Conservation (phyloP, 1,140 invertebrate species). For the Anastrepha obliqua region DNA sequence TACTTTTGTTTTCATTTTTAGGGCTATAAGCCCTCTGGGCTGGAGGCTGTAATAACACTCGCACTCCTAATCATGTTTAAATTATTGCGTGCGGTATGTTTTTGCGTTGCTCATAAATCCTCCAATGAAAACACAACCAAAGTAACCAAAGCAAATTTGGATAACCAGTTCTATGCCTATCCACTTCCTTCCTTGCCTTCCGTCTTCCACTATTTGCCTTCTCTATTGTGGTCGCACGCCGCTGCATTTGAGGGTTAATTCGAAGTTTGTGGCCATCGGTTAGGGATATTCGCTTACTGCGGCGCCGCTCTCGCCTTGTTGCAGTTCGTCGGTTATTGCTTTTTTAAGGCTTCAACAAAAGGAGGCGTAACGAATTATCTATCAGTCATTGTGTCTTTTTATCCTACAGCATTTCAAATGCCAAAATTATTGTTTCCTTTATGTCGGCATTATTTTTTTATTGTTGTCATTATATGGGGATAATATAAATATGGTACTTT, state of each 20-base stretch:
- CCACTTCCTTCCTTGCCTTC: neutral
- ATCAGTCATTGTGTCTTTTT: conserved; percentile 68
- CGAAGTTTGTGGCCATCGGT: neutral
- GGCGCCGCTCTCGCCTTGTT: conserved; percentile 13
- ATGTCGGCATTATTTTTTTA: conserved; percentile 43
- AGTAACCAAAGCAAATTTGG: conserved; percentile 62
- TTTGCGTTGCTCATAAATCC: conserved; percentile 53
- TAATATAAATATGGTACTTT: neutral
- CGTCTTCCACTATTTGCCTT: neutral
- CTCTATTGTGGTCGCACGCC: conserved; percentile 63
- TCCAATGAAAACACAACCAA: conserved; percentile 56
- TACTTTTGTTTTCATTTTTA: conserved; percentile 25
- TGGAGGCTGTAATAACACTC: conserved; percentile 73
- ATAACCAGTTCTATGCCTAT: conserved; percentile 66
- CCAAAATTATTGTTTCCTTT: conserved; percentile 50
- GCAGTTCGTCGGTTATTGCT: neutral
- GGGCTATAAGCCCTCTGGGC: conserved; percentile 57
- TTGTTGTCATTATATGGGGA: conserved; percentile 40
- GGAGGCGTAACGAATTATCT: conserved; percentile 68
- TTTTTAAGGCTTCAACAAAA: conserved; percentile 59
- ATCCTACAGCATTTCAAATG: conserved; percentile 47
- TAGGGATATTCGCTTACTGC: neutral
- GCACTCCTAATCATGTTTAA: conserved; percentile 74
- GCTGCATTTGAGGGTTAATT: conserved; percentile 55
- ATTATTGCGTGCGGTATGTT: conserved; percentile 67